Evolutionary conservation across 2,113 vertebrate genomes (phyloP).

Genomic region (Ammodytes marinus): DNA sequence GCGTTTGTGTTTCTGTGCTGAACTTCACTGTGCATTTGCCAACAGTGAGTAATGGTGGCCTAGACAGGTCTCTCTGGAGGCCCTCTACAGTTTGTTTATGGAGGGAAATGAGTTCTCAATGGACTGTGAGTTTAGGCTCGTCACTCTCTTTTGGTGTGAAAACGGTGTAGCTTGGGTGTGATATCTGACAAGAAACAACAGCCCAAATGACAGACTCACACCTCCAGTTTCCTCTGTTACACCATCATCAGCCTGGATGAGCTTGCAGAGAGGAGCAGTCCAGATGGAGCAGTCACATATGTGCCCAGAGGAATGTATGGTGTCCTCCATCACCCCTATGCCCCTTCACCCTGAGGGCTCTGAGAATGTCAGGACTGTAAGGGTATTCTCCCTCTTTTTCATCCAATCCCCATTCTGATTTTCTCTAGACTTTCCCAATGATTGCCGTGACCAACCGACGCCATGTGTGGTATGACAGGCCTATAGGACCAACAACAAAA

Average conservation of each 20-base stretch:
- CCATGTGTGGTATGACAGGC: conserved; percentile 49
- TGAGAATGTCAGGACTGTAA: conserved; percentile 41
- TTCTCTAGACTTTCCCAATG: conserved; percentile 1
- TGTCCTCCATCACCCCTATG: conserved; percentile 1
- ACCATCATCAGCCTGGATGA: conserved; percentile 31
- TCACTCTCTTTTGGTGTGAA: conserved; percentile 48
- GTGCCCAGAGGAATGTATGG: conserved; percentile 47
- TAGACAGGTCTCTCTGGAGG: conserved; percentile 33
- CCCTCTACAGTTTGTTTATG: conserved; percentile 62
- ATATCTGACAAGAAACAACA: conserved; percentile 51
- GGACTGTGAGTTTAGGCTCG: conserved; percentile 40
- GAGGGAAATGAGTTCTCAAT: conserved; percentile 61
- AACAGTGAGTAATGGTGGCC: conserved; percentile 45
- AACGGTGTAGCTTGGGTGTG: conserved; percentile 20
- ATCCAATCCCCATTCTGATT: background rate
- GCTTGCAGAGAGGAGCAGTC: conserved; percentile 51
- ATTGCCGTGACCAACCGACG: conserved; percentile 53
- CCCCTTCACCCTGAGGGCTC: conserved; percentile 33
- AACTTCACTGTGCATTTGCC: conserved; percentile 24
- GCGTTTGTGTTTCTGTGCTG: conserved; percentile 24
- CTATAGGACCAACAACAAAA: conserved; percentile 2
- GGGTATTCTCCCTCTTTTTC: background rate
- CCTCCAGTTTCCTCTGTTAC: conserved; percentile 44
- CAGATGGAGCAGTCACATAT: conserved; percentile 67
- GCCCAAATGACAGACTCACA: conserved; percentile 28